phyloP scores from a whole-genome alignment of 2,888 invertebrate species.

The Drosophila anomalata region DNA sequence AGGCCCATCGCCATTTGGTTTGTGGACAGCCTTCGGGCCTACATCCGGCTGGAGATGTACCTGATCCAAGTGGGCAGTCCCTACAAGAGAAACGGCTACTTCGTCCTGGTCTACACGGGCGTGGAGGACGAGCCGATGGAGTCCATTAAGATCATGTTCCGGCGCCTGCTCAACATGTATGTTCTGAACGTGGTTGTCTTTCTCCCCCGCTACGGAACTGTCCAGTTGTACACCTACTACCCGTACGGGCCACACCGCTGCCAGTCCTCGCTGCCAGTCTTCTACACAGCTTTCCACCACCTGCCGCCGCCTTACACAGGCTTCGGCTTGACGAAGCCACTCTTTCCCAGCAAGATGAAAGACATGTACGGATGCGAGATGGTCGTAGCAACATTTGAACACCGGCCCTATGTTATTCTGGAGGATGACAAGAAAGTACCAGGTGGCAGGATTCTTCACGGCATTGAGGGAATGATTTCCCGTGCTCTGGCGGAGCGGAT shows the following conservation, averaged over 20 bases:
- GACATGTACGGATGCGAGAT: constrained; percentile 79
- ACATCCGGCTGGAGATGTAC: constrained; percentile 61
- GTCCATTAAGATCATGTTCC: constrained; percentile 70
- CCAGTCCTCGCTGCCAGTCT: constrained; percentile 64
- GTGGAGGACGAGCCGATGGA: constrained; percentile 52
- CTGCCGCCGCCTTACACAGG: constrained; percentile 34
- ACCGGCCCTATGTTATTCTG: constrained; percentile 72
- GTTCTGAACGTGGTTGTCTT: constrained; percentile 78
- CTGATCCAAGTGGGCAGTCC: constrained; percentile 49
- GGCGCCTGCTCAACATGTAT: constrained; percentile 74
- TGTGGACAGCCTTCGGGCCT: constrained; percentile 73
- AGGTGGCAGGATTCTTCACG: constrained; percentile 50
- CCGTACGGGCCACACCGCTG: constrained; percentile 75
- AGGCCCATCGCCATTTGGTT: constrained; percentile 68
- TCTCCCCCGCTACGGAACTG: constrained; percentile 52
- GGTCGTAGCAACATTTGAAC: constrained; percentile 65
- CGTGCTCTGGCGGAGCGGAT: constrained; percentile 69
- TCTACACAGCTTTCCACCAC: constrained; percentile 63
- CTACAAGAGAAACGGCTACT: constrained; percentile 75
- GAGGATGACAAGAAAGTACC: constrained; percentile 21
- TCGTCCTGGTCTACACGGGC: constrained; percentile 77
- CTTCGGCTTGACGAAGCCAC: constrained; percentile 40
- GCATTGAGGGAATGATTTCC: constrained; percentile 81
- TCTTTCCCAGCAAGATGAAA: constrained; percentile 71
- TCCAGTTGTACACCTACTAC: constrained; percentile 77